A percentile compares a stretch with the other conserved stretches of the same genome.
phyloP scores from a whole-genome alignment of 2,113 vertebrate species.

The Strix uralensis region DNA sequence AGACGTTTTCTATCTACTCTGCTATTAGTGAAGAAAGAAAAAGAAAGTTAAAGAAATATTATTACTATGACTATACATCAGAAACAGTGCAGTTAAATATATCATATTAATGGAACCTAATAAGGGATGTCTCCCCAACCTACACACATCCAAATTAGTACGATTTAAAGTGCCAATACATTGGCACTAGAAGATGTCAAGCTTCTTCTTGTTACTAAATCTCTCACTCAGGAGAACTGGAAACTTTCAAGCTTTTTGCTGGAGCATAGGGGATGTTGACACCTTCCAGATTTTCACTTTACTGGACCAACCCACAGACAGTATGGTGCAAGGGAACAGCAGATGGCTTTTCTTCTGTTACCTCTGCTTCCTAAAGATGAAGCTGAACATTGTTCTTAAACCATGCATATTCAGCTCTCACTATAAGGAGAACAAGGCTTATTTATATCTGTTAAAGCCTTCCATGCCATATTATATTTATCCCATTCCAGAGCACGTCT shows the following conservation, averaged over 20 bases:
- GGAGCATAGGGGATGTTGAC: constrained; percentile 61
- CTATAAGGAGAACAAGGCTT: constrained; percentile 9
- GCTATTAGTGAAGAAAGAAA: not conserved
- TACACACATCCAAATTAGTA: not conserved
- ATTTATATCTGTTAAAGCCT: not conserved
- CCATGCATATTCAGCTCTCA: constrained; percentile 53
- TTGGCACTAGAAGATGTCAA: not conserved
- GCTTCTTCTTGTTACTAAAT: not conserved
- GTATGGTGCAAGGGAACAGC: constrained; percentile 73
- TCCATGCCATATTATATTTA: not conserved
- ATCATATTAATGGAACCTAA: not conserved
- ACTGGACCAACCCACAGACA: constrained; percentile 77
- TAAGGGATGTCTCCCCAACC: not conserved
- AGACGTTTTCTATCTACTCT: not conserved
- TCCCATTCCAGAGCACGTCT: not conserved
- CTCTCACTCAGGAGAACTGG: constrained; percentile 11
- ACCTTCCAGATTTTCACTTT: constrained; percentile 73
- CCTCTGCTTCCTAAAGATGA: constrained; percentile 64
- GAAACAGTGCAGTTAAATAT: not conserved
- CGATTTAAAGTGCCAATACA: not conserved
- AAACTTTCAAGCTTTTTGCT: constrained; percentile 40
- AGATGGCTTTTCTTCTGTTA: constrained; percentile 79
- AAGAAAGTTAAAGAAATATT: not conserved
- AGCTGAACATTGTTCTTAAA: constrained; percentile 20
- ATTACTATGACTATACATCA: not conserved